phyloP scores from a whole-genome alignment of 1,140 invertebrate genomes.

The Plutomurus gul region DNA sequence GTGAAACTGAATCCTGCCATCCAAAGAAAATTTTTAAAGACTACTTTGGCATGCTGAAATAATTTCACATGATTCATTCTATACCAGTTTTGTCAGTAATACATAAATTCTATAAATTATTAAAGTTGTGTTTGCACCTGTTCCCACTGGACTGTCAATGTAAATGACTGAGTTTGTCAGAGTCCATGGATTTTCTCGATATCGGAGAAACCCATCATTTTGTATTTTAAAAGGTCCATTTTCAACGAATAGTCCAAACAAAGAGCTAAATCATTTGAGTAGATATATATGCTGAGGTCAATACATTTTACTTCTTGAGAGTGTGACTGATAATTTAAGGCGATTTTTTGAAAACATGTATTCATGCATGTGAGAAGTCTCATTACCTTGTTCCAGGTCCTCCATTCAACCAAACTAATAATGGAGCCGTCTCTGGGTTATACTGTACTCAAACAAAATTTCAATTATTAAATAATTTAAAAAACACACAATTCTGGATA shows the following conservation, averaged over 20 bases:
- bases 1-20: constrained; percentile 52
- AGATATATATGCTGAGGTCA: no score
- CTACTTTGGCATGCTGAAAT: background rate
- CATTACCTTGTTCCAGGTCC: constrained; percentile 63
- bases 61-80: no score
- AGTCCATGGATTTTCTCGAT: constrained; percentile 59
- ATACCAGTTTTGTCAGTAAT: no score
- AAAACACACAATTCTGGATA: background rate
- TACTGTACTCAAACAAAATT: constrained; percentile 47
- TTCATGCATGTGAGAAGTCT: no score
- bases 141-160: constrained; percentile 63
- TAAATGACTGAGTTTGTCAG: constrained; percentile 60
- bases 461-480: no score
- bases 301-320: no score
- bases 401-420: constrained; percentile 64
- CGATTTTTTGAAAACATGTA: no score
- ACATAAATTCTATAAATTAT: no score
- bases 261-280: no score
- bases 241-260: constrained; percentile 64
- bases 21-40: background rate
- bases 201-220: constrained; percentile 60
- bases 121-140: constrained; percentile 55
- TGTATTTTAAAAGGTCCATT: constrained; percentile 59
- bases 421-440: constrained; percentile 56
- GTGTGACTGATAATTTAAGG: no score